Percentiles rank a stretch among this genome's conserved stretches.
These are phyloP conservation scores for Clupea harengus DNA, from an alignment of 2,113 vertebrate genomes.

Conservation along the genomic window DNA sequence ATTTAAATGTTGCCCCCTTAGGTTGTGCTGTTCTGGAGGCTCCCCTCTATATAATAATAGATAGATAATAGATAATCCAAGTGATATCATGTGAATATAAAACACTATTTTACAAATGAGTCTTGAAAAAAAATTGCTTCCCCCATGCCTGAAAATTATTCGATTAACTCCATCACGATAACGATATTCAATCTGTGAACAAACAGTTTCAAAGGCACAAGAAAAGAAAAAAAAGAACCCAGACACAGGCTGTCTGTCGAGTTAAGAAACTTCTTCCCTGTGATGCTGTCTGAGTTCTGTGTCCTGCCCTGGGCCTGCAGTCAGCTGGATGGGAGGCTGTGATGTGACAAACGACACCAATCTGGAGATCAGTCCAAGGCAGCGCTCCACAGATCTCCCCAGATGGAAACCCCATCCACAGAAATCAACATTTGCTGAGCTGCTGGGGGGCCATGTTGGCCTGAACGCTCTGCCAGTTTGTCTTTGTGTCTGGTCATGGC, in stretches of 20 bases:
- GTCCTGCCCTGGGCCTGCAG: not conserved
- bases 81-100: no score
- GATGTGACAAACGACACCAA: not conserved
- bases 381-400: not conserved
- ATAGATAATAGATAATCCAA: not conserved
- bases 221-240: not conserved
- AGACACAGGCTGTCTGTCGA: not conserved
- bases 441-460: constrained; percentile 1
- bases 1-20: no score
- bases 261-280: not conserved
- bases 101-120: no score
- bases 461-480: constrained; percentile 23
- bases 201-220: not conserved
- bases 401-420: constrained; percentile 6
- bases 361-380: not conserved
- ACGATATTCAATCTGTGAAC: not conserved
- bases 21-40: no score
- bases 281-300: not conserved
- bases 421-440: not conserved
- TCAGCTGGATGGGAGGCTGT: constrained; percentile 16
- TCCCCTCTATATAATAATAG: not conserved
- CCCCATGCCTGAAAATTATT: no score
- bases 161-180: not conserved
- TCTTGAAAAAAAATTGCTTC: no score
- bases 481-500: constrained; percentile 1